These are phyloP conservation scores for Tenthredo notha DNA, from an alignment of 2,888 invertebrate genomes.

Conservation along the genomic window DNA sequence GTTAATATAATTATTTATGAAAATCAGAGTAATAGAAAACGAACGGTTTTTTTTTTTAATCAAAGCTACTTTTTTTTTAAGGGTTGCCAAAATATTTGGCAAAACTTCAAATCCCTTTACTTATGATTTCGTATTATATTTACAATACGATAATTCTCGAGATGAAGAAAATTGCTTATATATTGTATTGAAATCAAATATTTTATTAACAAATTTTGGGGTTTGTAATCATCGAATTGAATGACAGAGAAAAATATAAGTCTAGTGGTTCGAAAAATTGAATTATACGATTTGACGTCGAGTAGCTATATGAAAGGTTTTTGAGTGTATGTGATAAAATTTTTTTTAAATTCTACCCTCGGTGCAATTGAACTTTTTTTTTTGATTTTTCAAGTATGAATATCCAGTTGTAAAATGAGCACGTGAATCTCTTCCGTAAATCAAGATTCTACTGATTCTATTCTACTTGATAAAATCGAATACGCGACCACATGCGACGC, in stretches of 20 bases:
- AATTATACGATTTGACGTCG: not conserved
- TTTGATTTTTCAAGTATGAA: not conserved
- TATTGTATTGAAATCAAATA: not conserved
- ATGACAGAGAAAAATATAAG: not conserved
- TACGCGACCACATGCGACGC: conserved; percentile 61
- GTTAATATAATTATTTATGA: too few species aligned
- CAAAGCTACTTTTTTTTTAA: not conserved
- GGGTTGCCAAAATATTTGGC: not conserved
- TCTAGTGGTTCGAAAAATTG: not conserved
- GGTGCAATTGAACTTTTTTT: not conserved
- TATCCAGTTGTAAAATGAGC: not conserved
- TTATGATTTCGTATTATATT: not conserved
- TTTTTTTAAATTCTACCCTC: not conserved
- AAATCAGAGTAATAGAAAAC: too few species aligned
- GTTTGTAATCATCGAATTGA: not conserved
- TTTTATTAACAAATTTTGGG: not conserved
- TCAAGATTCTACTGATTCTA: not conserved
- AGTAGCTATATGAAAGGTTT: not conserved
- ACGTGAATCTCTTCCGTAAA: not conserved
- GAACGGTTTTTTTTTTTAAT: not conserved
- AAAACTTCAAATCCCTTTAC: not conserved
- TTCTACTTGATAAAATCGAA: conserved; percentile 3
- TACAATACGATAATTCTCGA: not conserved
- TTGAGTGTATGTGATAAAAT: not conserved
- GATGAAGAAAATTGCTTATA: not conserved